These are phyloP conservation scores for Thalassaphorura encarpata DNA, from an alignment of 1,140 invertebrate species.

Conservation along the genomic window DNA sequence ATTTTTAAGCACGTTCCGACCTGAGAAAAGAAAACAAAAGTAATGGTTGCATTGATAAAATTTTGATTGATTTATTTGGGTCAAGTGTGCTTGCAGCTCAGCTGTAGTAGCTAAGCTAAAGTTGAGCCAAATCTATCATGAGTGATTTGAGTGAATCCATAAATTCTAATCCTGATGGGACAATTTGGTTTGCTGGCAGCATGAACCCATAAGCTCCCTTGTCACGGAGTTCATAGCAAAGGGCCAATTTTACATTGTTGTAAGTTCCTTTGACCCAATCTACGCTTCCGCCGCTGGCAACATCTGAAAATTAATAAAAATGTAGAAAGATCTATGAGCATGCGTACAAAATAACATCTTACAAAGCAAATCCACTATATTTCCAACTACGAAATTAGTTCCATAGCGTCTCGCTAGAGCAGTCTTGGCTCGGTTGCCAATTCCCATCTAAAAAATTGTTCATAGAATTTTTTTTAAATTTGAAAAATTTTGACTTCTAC, in stretches of 20 bases:
- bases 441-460: slow-evolving; percentile 4
- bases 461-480: neutral
- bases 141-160: slow-evolving; percentile 13
- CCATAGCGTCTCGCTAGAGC: neutral
- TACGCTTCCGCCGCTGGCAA: slow-evolving; percentile 20
- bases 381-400: neutral
- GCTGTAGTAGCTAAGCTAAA: too few species aligned
- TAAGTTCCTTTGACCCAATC: slow-evolving; percentile 19
- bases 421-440: neutral
- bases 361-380: neutral
- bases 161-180: slow-evolving; percentile 39
- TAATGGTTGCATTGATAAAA: too few species aligned
- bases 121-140: too few species aligned
- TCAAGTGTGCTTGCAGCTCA: too few species aligned
- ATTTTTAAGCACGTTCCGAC: too few species aligned
- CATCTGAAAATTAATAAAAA: slow-evolving; percentile 6
- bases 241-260: slow-evolving; percentile 40
- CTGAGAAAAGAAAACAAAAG: too few species aligned
- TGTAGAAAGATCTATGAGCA: neutral
- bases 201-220: slow-evolving; percentile 45
- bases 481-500: neutral
- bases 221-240: slow-evolving; percentile 44
- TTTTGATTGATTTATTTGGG: too few species aligned
- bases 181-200: slow-evolving; percentile 42
- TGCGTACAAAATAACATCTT: neutral